Conservation (phyloP, 2,113 vertebrate genomes). For the Rhinogobius similis region DNA sequence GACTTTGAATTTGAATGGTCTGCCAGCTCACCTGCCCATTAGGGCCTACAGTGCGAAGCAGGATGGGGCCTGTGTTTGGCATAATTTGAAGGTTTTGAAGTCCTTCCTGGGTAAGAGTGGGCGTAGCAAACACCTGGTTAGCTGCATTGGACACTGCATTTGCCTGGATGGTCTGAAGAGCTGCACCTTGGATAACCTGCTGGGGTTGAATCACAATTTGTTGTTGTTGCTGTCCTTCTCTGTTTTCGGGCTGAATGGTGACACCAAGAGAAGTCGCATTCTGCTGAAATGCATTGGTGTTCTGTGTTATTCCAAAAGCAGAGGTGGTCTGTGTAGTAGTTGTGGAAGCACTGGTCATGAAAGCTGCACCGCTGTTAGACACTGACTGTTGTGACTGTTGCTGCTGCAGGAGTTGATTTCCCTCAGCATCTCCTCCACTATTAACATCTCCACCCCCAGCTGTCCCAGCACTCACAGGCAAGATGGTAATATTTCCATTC, state of each 20-base stretch:
- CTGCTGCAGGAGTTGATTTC: constrained; percentile 62
- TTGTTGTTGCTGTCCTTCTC: constrained; percentile 78
- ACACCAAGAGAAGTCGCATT: constrained; percentile 60
- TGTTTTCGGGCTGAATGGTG: constrained; percentile 72
- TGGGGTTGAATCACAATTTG: constrained; percentile 84
- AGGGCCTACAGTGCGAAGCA: constrained; percentile 91
- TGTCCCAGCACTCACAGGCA: constrained; percentile 85
- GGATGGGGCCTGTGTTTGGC: constrained; percentile 88
- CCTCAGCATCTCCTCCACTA: constrained; percentile 50
- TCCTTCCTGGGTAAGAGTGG: constrained; percentile 90
- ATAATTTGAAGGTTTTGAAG: constrained; percentile 95
- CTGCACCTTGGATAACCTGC: constrained; percentile 85
- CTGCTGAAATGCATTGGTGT: constrained; percentile 73
- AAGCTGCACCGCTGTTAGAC: constrained; percentile 50
- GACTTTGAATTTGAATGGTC: constrained; percentile 94
- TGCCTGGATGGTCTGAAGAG: constrained; percentile 87
- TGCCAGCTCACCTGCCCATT: constrained; percentile 98
- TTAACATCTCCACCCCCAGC: constrained; percentile 56
- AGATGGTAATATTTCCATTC: constrained; percentile 93
- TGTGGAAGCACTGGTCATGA: constrained; percentile 74
- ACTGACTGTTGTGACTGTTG: constrained; percentile 52
- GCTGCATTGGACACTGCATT: constrained; percentile 79
- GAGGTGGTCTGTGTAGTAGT: constrained; percentile 83
- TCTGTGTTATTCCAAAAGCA: constrained; percentile 64
- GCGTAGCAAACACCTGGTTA: constrained; percentile 87